A percentile compares a stretch with the other conserved stretches of the same genome.
phyloP scores from a whole-genome alignment of 2,888 invertebrate genomes.

The Mimumesa dahlbomi region DNA sequence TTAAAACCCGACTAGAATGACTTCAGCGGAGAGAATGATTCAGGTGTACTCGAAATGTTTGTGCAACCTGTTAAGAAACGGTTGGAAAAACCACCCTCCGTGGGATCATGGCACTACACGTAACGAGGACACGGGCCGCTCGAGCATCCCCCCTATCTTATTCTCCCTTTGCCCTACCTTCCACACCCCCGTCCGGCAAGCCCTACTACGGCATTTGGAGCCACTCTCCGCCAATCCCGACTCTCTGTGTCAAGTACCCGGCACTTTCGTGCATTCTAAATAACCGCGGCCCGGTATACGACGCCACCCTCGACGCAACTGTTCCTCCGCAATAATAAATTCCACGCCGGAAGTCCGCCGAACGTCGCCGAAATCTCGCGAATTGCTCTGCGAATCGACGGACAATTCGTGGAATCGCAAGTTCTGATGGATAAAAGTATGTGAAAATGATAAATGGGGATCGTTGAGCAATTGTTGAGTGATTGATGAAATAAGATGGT shows the following conservation, averaged over 20 bases:
- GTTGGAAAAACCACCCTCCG: constrained; percentile 49
- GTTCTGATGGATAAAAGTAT: no score
- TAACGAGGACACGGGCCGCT: constrained; percentile 69
- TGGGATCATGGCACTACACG: constrained; percentile 57
- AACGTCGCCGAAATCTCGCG: not conserved
- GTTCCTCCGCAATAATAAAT: constrained; percentile 25
- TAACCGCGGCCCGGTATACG: constrained; percentile 45
- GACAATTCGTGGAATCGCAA: no score
- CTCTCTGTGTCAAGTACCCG: constrained; percentile 64
- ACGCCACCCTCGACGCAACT: not conserved
- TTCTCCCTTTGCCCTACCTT: constrained; percentile 32
- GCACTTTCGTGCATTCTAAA: constrained; percentile 66
- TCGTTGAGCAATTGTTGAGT: no score
- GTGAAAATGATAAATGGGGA: no score
- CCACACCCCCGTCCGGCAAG: constrained; percentile 31
- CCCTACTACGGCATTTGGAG: constrained; percentile 29
- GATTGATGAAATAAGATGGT: no score
- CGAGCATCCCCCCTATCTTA: constrained; percentile 48
- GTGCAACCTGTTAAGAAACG: constrained; percentile 63
- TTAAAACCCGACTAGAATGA: constrained; percentile 18
- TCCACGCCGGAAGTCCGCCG: not conserved
- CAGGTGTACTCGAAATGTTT: constrained; percentile 67
- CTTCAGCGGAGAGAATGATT: constrained; percentile 32
- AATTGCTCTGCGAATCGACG: not conserved
- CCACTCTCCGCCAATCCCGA: constrained; percentile 51